Conservation (phyloP, 2,113 vertebrate genomes). For the Grus americana region DNA sequence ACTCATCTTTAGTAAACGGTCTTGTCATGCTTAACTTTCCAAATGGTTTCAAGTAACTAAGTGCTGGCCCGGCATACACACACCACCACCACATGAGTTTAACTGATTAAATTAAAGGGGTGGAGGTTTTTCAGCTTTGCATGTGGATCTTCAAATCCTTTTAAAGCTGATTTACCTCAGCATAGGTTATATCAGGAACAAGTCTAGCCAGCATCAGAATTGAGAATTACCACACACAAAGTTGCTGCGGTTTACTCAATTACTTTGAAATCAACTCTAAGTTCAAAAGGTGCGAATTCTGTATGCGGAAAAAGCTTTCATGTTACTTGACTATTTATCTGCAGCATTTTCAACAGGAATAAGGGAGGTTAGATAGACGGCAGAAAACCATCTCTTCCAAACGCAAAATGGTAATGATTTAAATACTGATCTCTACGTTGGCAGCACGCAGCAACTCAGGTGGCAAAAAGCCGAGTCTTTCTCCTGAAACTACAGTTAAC, state of each 20-base stretch:
- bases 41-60: neutral
- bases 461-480: constrained; percentile 7
- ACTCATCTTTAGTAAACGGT: neutral
- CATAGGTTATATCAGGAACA: neutral
- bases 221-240: neutral
- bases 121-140: neutral
- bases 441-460: neutral
- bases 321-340: neutral
- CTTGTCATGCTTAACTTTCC: neutral
- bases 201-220: neutral
- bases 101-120: neutral
- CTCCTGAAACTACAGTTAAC: neutral
- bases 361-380: neutral
- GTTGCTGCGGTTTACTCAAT: neutral
- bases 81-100: neutral
- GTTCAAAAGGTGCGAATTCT: neutral
- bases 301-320: neutral
- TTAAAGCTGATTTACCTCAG: neutral
- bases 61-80: neutral
- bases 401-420: neutral
- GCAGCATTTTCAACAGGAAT: neutral
- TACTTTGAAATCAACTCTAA: neutral
- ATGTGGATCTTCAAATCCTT: neutral
- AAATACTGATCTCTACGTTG: neutral
- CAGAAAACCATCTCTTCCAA: neutral